Conservation (phyloP, 2,888 invertebrate species). For the Drosophila vallismaia region DNA sequence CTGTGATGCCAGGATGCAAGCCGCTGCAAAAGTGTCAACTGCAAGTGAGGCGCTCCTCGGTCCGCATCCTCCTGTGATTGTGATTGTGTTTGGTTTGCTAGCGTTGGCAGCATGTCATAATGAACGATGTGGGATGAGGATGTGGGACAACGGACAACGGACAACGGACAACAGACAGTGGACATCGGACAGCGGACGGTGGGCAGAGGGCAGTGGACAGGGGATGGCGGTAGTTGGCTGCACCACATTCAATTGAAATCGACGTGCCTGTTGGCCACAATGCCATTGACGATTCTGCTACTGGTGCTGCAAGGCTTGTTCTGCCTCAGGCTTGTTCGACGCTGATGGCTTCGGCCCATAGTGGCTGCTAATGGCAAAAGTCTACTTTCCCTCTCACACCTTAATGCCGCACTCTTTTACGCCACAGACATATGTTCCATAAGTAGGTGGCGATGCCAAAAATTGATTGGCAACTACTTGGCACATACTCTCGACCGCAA, state of each 20-base stretch:
- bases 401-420: neutral
- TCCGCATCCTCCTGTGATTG: constrained; percentile 55
- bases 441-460: constrained; percentile 61
- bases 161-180: neutral
- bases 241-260: constrained; percentile 74
- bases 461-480: constrained; percentile 76
- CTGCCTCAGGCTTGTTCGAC: constrained; percentile 7
- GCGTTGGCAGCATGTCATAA: constrained; percentile 68
- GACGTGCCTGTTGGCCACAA: constrained; percentile 77
- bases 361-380: constrained; percentile 22
- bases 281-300: constrained; percentile 57
- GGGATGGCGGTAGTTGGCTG: constrained; percentile 58
- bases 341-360: constrained; percentile 20
- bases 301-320: neutral
- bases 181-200: constrained; percentile 10
- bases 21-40: constrained; percentile 69
- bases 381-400: neutral
- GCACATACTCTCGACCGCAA: constrained; percentile 28
- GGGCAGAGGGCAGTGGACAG: constrained; percentile 16
- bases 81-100: constrained; percentile 68
- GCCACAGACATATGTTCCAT: constrained; percentile 4
- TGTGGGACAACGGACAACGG: constrained; percentile 6
- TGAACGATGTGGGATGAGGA: constrained; percentile 42
- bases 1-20: constrained; percentile 10
- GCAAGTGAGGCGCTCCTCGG: constrained; percentile 50